These are phyloP conservation scores for Biston stratarius DNA, from an alignment of 2,888 invertebrate genomes.

Conservation along the genomic window DNA sequence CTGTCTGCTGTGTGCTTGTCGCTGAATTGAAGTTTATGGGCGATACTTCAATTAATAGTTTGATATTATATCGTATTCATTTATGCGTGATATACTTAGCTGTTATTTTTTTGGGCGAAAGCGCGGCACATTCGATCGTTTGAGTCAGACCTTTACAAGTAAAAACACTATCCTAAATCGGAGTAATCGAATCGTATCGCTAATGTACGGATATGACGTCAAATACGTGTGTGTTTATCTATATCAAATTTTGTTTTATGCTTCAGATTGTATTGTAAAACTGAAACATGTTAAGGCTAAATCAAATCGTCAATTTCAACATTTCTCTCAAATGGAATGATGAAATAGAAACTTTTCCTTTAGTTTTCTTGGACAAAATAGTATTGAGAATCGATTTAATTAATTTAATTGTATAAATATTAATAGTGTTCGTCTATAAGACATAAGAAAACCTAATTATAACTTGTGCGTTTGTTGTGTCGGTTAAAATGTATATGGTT, in stretches of 20 bases:
- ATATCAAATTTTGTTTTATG: constrained; percentile 61
- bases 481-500: background rate
- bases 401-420: constrained; percentile 20
- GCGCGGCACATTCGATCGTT: background rate
- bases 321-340: background rate
- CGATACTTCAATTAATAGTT: too few species aligned
- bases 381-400: constrained; percentile 13
- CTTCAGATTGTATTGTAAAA: constrained; percentile 28
- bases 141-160: background rate
- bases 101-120: too few species aligned
- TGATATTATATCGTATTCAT: too few species aligned
- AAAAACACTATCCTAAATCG: background rate
- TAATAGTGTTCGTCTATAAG: constrained; percentile 47
- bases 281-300: background rate
- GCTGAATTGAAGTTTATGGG: too few species aligned
- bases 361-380: constrained; percentile 8
- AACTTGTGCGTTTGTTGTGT: constrained; percentile 21
- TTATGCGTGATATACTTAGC: too few species aligned
- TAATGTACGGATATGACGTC: background rate
- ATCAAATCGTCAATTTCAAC: background rate
- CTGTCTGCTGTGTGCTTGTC: too few species aligned
- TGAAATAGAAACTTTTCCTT: background rate
- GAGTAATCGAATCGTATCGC: background rate
- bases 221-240: constrained; percentile 14
- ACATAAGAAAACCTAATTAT: constrained; percentile 15